Evolutionary conservation across 1,140 invertebrate species (phyloP), one percentile per base, ranked within the genome.

Genomic region (Steinernema feltiae): DNA sequence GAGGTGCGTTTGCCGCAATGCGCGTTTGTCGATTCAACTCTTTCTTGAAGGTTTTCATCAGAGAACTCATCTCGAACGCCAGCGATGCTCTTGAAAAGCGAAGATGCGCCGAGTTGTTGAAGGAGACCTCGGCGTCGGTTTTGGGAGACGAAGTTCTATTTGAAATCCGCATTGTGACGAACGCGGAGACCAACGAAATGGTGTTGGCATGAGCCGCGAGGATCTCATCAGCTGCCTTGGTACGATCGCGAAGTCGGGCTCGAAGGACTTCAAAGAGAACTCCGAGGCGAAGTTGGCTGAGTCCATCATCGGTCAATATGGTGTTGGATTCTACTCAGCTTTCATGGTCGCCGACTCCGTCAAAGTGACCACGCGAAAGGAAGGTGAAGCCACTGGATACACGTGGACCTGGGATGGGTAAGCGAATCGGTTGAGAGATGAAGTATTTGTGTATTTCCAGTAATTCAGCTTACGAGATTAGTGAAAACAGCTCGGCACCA

Each of bases 341-440:
- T 98, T 98, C 87, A 97, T 98, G 92, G 95, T 98, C 0, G 93
- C 94, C 72, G 91, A 97, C 81, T 92, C 92, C 87, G 93, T 98
- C 18, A 93, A 95, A 85, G 94, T 98, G 0, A 96, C 89, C 83
- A 94, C 94, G 2, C 90, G 90, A 82, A 90, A 90, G 74, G 82
- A 87, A 0, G 88, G 89, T 32, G 76, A 81, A 1, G 89, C 91
- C 0, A 87, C 89, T 18, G 93, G 92, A 18, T 91, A 92, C 81
- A 91, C 91, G 82, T 98, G 95, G 95, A 88, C 89, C 35, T 94
- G 93, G 69, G 93, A 96, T 89, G 94, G 95, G 91, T 93, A 89
- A 87, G 84, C n/a, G 1, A 3, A 71, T 71, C 7, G 30, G 17
- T 73, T 30, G 1, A 75, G 29, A n/a, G n/a, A n/a, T n/a, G n/a